Evolutionary conservation across 2,113 vertebrate species (phyloP), one percentile per base, ranked within the genome.

Genomic region (Tetraodon nigroviridis): DNA sequence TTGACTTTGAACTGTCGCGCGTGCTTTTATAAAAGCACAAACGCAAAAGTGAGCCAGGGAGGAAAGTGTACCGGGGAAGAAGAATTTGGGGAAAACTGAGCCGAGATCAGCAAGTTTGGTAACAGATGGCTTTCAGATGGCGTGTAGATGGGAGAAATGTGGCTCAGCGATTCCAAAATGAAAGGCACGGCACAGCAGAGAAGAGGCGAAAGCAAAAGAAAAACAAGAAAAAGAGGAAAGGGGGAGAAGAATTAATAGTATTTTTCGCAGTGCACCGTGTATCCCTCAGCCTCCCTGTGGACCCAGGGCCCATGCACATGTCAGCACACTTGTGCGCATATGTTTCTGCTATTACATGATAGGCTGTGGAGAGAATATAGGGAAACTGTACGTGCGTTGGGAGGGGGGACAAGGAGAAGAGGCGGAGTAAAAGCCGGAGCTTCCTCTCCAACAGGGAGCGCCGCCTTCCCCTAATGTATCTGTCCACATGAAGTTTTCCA

Each of bases 341-440:
- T 88, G 87, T 87, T 89, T 87, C 84, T 86, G 74, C 86, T 85
- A 83, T 84, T 86, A 86, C 85, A 84, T 58, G 85, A 88, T 84
- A 85, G 85, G 85, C 86, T 87, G 76, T 45, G 75, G 58, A 61
- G 81, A 58, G 74, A 81, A 82, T 87, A 87, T 88, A 88, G 85
- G 76, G 84, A 87, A 88, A 77, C 44, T 69, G 79, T 86, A 87
- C 87, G 77, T 86, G 77, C 80, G 70, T 69, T 73, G 81, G 83
- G 78, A 74, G 80, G 71, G 65, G 53, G 65, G 18, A 64, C 54
- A 24, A 75, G 67, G 67, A 61, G 61, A 73, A 47, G 61, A 67
- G 85, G 76, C 4, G 75, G 82, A 69, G 76, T 42, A 15, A 73
- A 32, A 57, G 48, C 2, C 70, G 70, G 68, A 60, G 73, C 69